These are phyloP conservation scores for Zygaena filipendulae DNA, from an alignment of 2,888 invertebrate genomes.

Conservation along the genomic window DNA sequence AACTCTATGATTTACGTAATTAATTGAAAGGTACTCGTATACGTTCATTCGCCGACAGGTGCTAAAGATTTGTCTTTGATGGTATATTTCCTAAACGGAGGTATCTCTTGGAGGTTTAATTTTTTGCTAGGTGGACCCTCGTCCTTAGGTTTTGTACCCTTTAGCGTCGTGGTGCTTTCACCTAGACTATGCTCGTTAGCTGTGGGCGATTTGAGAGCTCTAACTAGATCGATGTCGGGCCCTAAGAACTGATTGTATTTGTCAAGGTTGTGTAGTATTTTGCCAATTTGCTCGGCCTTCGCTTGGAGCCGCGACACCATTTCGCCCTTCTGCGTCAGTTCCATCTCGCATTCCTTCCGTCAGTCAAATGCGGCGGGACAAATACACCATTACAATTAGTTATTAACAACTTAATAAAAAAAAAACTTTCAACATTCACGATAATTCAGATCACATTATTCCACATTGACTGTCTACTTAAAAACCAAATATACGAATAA, in stretches of 20 bases:
- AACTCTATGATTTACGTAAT: too few species aligned
- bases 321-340: constrained; percentile 95
- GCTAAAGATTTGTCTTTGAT: constrained; percentile 39
- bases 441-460: too few species aligned
- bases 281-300: constrained; percentile 95
- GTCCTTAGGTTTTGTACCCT: constrained; percentile 57
- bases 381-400: constrained; percentile 60
- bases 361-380: constrained; percentile 51
- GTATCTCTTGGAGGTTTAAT: constrained; percentile 64
- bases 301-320: constrained; percentile 94
- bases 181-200: constrained; percentile 44
- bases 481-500: too few species aligned
- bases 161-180: constrained; percentile 42
- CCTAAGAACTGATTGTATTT: constrained; percentile 82
- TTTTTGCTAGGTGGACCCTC: constrained; percentile 68
- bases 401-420: constrained; percentile 17
- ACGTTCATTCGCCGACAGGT: too few species aligned
- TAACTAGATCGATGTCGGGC: constrained; percentile 64
- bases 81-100: constrained; percentile 50
- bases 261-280: constrained; percentile 90
- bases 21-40: too few species aligned
- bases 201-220: constrained; percentile 59
- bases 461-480: too few species aligned
- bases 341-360: constrained; percentile 91
- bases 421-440: too few species aligned